A percentile compares a stretch with the other conserved stretches of the same genome.
Evolutionary conservation across 2,797 vertebrate species (phyloP).

Genomic region (Lutjanus campechanus): DNA sequence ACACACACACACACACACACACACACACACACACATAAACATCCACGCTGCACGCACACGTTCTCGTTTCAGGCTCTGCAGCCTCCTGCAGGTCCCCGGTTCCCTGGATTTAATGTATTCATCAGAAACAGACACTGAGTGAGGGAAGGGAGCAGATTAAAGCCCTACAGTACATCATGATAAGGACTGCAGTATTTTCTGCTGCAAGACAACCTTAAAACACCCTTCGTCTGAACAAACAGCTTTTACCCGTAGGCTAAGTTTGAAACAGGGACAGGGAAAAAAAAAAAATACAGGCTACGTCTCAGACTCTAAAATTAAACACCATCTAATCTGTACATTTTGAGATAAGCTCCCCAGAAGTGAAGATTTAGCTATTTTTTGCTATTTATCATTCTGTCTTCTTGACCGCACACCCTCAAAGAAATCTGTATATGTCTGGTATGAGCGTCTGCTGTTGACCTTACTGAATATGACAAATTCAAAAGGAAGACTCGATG

Average conservation of each 20-base stretch:
- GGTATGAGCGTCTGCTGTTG: conserved; percentile 40
- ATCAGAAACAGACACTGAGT: conserved; percentile 66
- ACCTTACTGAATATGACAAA: conserved; percentile 51
- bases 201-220: conserved; percentile 69
- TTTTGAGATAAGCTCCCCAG: conserved; percentile 22
- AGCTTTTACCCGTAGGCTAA: conserved; percentile 38
- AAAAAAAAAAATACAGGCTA: conserved; percentile 40
- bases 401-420: background rate
- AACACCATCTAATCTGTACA: conserved; percentile 56
- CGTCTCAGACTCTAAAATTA: conserved; percentile 52
- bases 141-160: conserved; percentile 66
- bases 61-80: conserved; percentile 57
- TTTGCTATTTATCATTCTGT: conserved; percentile 24
- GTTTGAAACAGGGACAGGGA: conserved; percentile 33
- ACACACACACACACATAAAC: conserved; percentile 14
- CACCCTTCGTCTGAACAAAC: conserved; percentile 56
- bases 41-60: conserved; percentile 13
- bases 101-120: conserved; percentile 75
- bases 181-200: conserved; percentile 76
- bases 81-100: conserved; percentile 59
- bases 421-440: conserved; percentile 46
- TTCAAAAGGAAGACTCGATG: conserved; percentile 80
- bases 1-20: background rate
- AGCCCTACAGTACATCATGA: conserved; percentile 67
- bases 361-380: conserved; percentile 24